Evolutionary conservation across 2,797 vertebrate genomes (phyloP), one percentile per base, ranked within the genome.

Genomic region (Avahi laniger): DNA sequence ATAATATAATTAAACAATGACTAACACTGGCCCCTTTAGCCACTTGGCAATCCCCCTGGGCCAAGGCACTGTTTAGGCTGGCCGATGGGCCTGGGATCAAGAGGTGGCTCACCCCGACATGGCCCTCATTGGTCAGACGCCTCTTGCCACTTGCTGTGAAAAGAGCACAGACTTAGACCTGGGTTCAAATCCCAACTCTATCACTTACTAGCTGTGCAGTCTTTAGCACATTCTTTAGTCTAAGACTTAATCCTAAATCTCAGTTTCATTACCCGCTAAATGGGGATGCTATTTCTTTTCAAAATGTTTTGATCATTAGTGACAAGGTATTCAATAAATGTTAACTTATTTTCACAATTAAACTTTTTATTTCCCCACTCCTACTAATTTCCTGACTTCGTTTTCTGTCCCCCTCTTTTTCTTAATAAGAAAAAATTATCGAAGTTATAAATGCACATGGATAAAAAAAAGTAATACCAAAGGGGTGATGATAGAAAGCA

Each of bases 1-100:
- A 70, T 79, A 76, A 83, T 50, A 11, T 38, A 76, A 50, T 69
- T 97, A 97, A 97, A 97, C 94, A 97, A 72, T 96, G 94, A 97
- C 89, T 78, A 94, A 97, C 22, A 11, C 76, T 70, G 85, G 41
- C 73, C 59, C 28, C 33, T 85, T 89, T 18, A 18, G 33, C 54
- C 67, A 41, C 35, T 70, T 50, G 67, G 46, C 43, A 93, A 50
- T 80, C 81, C 65, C 8, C 0, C 22, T 67, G 80, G 69, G 83
- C 33, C 50, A n/a, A 48, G 12, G 35, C 78, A 41, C 50, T 97
- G 93, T 97, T 97, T 95, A 93, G 91, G 92, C 91, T 97, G 70
- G 41, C 54, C n/a, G 48, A 5, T 12, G 3, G n/a, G 48, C 26
- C 78, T 38, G 18, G 50, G 50, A 30, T 57, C 75, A 43, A 28